Evolutionary conservation across 2,888 invertebrate genomes (phyloP).

Genomic region (Parnassius mnemosyne): DNA sequence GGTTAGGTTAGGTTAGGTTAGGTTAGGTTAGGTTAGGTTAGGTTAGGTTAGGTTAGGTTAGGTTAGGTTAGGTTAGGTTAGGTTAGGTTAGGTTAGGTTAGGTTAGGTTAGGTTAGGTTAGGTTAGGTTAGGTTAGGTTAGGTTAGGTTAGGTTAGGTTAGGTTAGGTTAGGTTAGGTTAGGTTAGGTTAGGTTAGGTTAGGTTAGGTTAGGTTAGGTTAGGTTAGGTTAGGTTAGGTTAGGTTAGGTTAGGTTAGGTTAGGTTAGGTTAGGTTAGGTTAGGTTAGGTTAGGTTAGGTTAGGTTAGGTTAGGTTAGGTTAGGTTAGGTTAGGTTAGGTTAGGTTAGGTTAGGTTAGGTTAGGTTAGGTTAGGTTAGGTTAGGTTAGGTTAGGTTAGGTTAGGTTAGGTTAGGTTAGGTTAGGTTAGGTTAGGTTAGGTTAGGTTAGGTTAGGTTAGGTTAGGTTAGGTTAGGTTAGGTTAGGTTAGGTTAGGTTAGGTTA

Average conservation of each 20-base stretch:
- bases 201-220: too few species aligned
- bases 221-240: constrained; percentile 26
- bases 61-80: constrained; percentile 35
- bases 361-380: too few species aligned
- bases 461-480: too few species aligned
- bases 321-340: constrained; percentile 16
- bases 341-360: neutral
- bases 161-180: constrained; percentile 35
- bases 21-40: constrained; percentile 34
- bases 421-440: constrained; percentile 38
- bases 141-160: constrained; percentile 35
- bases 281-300: too few species aligned
- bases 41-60: constrained; percentile 36
- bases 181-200: constrained; percentile 34
- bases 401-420: constrained; percentile 37
- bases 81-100: constrained; percentile 36
- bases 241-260: constrained; percentile 5
- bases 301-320: too few species aligned
- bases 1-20: constrained; percentile 34
- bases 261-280: too few species aligned
- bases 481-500: too few species aligned
- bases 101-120: constrained; percentile 33
- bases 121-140: constrained; percentile 36
- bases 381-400: constrained; percentile 36
- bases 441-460: constrained; percentile 36